Conservation (phyloP, 2,888 invertebrate species). For the Meiosimyza platycephala region DNA sequence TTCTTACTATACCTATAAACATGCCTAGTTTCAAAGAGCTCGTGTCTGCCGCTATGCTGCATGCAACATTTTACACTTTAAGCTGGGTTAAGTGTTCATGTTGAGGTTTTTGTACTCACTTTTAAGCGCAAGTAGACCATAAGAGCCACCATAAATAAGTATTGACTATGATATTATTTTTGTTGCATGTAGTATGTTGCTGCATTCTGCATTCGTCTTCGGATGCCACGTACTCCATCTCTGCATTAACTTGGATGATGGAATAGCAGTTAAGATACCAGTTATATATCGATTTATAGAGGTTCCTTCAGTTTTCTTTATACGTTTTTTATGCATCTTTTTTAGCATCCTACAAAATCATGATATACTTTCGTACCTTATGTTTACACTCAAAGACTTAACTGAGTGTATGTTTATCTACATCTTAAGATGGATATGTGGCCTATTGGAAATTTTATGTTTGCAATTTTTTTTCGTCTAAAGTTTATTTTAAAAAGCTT, state of each 20-base stretch:
- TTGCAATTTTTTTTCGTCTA: too few relatives aligned
- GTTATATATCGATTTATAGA: too few relatives aligned
- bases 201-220: neutral
- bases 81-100: constrained; percentile 46
- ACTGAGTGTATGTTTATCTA: constrained; percentile 12
- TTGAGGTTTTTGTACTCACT: constrained; percentile 7
- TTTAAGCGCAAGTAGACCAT: neutral
- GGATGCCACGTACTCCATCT: neutral
- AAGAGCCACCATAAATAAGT: neutral
- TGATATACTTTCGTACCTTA: neutral
- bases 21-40: too few relatives aligned
- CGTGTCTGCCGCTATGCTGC: neutral
- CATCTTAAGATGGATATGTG: neutral
- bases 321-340: too few relatives aligned
- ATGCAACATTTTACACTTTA: constrained; percentile 33
- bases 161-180: neutral
- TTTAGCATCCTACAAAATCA: too few relatives aligned
- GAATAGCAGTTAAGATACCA: too few relatives aligned
- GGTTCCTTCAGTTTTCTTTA: too few relatives aligned
- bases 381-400: constrained; percentile 27
- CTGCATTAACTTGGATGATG: too few relatives aligned
- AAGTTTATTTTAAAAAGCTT: too few relatives aligned
- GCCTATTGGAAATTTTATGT: constrained; percentile 10
- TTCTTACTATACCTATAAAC: neutral
- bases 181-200: neutral